Evolutionary conservation across 2,888 invertebrate species (phyloP), one percentile per base, ranked within the genome.

Genomic region (Gari tellinella): DNA sequence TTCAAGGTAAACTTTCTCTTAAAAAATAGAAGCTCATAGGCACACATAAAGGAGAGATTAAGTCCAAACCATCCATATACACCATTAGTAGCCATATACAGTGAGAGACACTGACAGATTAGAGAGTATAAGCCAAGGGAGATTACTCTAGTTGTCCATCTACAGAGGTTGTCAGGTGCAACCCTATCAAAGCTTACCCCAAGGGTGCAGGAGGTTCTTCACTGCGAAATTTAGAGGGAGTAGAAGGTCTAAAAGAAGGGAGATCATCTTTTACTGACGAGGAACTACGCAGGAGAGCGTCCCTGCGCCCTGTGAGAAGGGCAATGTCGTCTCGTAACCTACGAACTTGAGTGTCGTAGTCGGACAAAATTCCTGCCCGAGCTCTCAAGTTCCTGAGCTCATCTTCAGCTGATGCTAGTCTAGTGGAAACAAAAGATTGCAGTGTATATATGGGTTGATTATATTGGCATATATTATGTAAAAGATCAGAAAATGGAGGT

Each of bases 321-420:
- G 88, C 86, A 38, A 91, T 86, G 67, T 91, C 91, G 51, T 90
- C 91, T 49, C 90, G 79, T 46, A 91, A 84, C 60, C 87, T 86
- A n/a, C 89, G 88, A 38, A 90, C 82, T 80, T 91, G 90, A 31
- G 85, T 86, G 68, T 91, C 90, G 67, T 90, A 91, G 64, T 89
- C 88, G 56, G 86, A 88, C 49, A 91, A 78, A 51, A 90, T 66
- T 26, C 88, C 87, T 21, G 88, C 86, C 65, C 89, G 88, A 51
- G 88, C 74, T 58, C 90, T 81, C 77, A 90, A 72, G 31, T 80
- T 76, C 62, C 81, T 75, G 49, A 87, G 67, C 63, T 91, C 91
- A 51, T 89, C 90, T 67, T 91, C 89, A 12, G 89, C 86, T 52
- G 80, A 69, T 51, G 86, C 82, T 46, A 91, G 83, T 84, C 90